Evolutionary conservation across 2,888 invertebrate genomes (phyloP).

Genomic region (Onchidella celtica): DNA sequence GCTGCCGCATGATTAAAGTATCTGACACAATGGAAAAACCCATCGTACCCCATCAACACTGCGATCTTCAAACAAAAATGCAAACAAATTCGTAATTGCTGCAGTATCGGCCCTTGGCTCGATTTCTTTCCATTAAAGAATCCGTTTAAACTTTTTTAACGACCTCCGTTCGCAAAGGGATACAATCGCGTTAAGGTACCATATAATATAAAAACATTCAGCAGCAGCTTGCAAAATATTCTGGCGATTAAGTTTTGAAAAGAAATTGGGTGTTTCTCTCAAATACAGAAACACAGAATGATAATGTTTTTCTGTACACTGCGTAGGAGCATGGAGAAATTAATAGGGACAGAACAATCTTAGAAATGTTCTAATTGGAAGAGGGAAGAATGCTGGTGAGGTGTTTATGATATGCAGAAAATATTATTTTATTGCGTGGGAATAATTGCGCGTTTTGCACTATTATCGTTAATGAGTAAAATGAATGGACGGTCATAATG

Average conservation of each 20-base stretch:
- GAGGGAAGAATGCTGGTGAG: too few relatives aligned
- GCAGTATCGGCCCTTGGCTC: conserved; percentile 17
- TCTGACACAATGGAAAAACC: background rate
- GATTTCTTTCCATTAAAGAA: conserved; percentile 9
- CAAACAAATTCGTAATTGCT: conserved; percentile 33
- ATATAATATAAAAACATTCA: background rate
- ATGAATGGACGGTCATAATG: too few relatives aligned
- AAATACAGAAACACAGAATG: too few relatives aligned
- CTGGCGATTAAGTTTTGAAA: background rate
- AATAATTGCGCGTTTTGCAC: too few relatives aligned
- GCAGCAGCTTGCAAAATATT: background rate
- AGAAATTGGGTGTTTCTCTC: too few relatives aligned
- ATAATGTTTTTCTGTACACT: too few relatives aligned
- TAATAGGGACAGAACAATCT: too few relatives aligned
- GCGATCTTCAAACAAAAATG: conserved; percentile 14
- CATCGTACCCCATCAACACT: background rate
- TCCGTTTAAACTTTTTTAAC: background rate
- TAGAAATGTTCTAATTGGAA: too few relatives aligned
- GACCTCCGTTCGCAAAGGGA: background rate
- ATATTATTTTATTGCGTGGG: too few relatives aligned
- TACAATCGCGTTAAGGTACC: conserved; percentile 5
- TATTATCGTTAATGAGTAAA: too few relatives aligned
- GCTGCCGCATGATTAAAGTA: background rate
- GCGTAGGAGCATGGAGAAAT: too few relatives aligned
- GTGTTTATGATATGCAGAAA: too few relatives aligned